Conservation (phyloP, 2,113 vertebrate species). For the Caretta caretta region DNA sequence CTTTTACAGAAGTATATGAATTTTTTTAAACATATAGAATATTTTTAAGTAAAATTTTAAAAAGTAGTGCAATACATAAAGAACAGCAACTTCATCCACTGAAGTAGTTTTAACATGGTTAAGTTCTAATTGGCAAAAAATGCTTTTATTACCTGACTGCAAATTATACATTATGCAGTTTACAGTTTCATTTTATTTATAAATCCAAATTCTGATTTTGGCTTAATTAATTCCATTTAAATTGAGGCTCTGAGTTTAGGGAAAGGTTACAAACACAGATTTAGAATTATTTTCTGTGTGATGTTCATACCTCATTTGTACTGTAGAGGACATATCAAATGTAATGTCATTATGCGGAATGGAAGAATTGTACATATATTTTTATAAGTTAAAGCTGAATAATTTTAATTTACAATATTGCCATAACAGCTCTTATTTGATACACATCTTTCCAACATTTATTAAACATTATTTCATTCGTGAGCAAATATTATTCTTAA, state of each 20-base stretch:
- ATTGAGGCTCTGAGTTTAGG: neutral
- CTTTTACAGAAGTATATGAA: neutral
- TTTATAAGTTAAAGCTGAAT: neutral
- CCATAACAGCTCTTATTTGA: neutral
- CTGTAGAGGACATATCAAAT: neutral
- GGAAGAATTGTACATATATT: fast-evolving
- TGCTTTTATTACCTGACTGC: neutral
- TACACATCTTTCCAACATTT: neutral
- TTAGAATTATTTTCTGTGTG: neutral
- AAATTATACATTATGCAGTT: neutral
- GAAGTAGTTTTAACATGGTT: neutral
- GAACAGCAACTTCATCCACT: neutral
- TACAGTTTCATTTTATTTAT: neutral
- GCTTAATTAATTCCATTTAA: neutral
- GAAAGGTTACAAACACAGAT: neutral
- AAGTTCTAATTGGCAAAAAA: neutral
- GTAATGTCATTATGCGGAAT: neutral
- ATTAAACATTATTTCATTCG: neutral
- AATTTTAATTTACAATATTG: neutral
- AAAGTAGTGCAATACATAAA: neutral
- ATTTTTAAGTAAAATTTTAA: neutral
- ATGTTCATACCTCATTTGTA: neutral
- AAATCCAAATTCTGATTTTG: neutral
- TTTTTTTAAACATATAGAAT: neutral
- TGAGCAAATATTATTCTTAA: neutral